Base-by-base conservation (phyloP, 2,888 invertebrate species). In the Stenoptilia bipunctidactyla region DNA sequence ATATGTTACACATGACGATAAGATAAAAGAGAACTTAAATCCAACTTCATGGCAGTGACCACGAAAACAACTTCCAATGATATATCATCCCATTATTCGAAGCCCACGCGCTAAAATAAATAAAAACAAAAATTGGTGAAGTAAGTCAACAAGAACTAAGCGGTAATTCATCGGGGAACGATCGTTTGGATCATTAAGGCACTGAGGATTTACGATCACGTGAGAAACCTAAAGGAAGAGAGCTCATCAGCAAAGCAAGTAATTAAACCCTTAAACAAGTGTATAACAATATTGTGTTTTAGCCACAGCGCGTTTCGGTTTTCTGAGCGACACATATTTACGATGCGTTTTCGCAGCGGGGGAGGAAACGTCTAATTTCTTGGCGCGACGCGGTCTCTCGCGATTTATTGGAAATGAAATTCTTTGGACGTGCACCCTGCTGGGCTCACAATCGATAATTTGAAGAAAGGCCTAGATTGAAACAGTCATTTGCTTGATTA, bases 251-350 rank as follows among this genome's bases (percentile, higher is more conserved):
- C 61, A 67, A 66, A 69, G 67, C 74, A 73, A 70, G 71, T 77
- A 80, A 82, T 82, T 80, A 79, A 80, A 82, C 70, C 66, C 70
- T 68, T 76, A 77, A 79, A 76, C 70, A 76, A 77, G 73, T 77
- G 77, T 79, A 75, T 74, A 73, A 73, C 70, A 75, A 79, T 74
- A 71, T 72, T 72, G 62, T 70, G 67, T 69, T 69, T 72, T 70
- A 62, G 66, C 65, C 57, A 55, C 61, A 64, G 56, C 61, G 59
- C 58, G 52, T 62, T 51, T 58, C 58, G 55, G 50, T 56, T 54
- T 56, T 61, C 55, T 52, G 61, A 62, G 67, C 66, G 72, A 77
- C 76, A 72, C 65, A 71, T 79, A 79, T 82, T 80, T 75, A 80
- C 75, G 80, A 76, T 60, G 75, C 73, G 79, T 69, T 69, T 74